Evolutionary conservation across 2,113 vertebrate genomes (phyloP), one percentile per base, ranked within the genome.

Genomic region (Phainopepla nitens): DNA sequence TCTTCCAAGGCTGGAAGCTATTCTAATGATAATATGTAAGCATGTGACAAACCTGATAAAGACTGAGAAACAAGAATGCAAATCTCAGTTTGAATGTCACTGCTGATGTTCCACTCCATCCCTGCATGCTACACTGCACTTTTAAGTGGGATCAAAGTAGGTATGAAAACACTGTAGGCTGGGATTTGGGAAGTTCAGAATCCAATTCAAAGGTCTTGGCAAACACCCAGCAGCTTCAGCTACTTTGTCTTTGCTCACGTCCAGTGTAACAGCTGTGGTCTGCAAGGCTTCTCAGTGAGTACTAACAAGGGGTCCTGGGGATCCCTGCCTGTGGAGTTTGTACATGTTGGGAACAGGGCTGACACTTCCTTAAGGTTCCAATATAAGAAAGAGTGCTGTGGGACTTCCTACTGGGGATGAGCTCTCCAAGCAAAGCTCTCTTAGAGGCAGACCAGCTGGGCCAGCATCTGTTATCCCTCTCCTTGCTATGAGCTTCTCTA

Each of bases 401-500:
- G 33, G 85, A 89, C 58, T 88, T 94, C 78, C 62, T 83, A 70
- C 42, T 80, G 85, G 15, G 88, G 39, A 44, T 44, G 78, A 88
- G 56, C 47, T 75, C 54, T 90, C 39, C 47, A 80, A 56, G 85
- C 58, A 66, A 29, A 14, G 24, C 47, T 96, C 22, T 90, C 56
- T 71, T 77, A 78, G 82, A 94, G 56, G 44, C 71, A 62, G 70
- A 70, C 54, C 87, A 94, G 60, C 82, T 95, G 82, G 71, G 25
- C 62, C 51, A 88, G 68, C 92, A 94, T 90, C 92, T 92, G 93
- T 66, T 96, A 90, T 68, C 47, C 62, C 14, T 77, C 51, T 91
- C 62, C 75, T 94, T 58, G 44, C 90, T 77, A 2, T 75, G 60
- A 73, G 56, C 54, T 57, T 78, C 75, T 88, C 47, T 24, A 39